These are phyloP conservation scores for Dolichomitus sp. DNA, from an alignment of 2,888 invertebrate genomes.

Conservation along the genomic window DNA sequence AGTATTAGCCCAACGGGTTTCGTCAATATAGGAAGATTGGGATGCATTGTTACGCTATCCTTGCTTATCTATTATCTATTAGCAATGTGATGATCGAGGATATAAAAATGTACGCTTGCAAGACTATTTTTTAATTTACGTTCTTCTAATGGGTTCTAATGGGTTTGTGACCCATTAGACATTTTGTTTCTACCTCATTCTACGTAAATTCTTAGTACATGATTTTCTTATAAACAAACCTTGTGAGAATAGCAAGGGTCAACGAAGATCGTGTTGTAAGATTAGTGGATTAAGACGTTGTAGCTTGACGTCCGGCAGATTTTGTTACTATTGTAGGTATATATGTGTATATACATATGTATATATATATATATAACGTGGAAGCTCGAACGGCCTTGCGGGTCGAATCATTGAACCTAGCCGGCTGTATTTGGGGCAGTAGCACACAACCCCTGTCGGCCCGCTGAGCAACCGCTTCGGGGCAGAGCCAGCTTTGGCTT, in stretches of 20 bases:
- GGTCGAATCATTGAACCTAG: conserved; percentile 73
- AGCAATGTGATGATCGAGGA: too few relatives aligned
- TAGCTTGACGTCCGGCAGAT: conserved; percentile 9
- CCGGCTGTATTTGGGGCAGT: conserved; percentile 71
- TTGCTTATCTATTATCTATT: not conserved
- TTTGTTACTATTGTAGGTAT: not conserved
- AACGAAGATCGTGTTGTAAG: conserved; percentile 26
- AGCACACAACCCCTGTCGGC: conserved; percentile 71
- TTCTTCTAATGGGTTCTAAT: too few relatives aligned
- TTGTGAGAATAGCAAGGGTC: conserved; percentile 7
- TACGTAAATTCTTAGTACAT: not conserved
- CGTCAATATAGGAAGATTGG: not conserved
- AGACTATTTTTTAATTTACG: too few relatives aligned
- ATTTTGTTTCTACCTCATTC: not conserved
- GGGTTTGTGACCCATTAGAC: too few relatives aligned
- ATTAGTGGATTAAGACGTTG: conserved; percentile 16
- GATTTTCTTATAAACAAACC: not conserved
- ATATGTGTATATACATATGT: not conserved
- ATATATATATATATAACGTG: conserved; percentile 23
- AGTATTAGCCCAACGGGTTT: conserved; percentile 7
- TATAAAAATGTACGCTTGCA: too few relatives aligned
- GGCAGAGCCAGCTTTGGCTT: conserved; percentile 46
- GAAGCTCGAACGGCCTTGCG: conserved; percentile 65
- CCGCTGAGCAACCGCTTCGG: conserved; percentile 67
- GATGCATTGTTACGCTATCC: too few relatives aligned